Percentiles rank a stretch among this genome's conserved stretches.
Conservation (phyloP, 1,140 invertebrate species). For the Drosophila sulfurigaster region DNA sequence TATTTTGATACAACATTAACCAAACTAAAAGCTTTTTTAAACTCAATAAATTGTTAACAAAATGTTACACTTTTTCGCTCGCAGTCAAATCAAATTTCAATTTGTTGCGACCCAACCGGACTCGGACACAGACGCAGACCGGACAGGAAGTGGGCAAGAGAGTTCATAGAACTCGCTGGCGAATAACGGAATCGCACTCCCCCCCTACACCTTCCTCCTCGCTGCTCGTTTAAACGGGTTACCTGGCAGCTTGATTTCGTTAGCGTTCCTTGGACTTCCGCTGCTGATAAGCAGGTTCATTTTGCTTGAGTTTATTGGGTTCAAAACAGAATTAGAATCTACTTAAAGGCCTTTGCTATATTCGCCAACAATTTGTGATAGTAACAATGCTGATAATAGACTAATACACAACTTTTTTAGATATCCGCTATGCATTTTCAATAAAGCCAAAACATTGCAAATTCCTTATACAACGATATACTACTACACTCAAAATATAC, state of each 20-base stretch:
- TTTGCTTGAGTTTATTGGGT: constrained; percentile 27
- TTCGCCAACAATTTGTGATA: constrained; percentile 8
- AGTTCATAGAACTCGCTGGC: constrained; percentile 24
- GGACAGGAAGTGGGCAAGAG: constrained; percentile 29
- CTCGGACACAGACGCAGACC: constrained; percentile 13
- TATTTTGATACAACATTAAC: constrained; percentile 21
- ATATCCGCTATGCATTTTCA: no score
- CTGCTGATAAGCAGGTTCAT: constrained; percentile 35
- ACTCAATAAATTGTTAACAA: constrained; percentile 62
- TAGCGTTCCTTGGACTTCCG: constrained; percentile 59
- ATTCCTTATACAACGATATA: no score
- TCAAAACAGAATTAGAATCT: constrained; percentile 5
- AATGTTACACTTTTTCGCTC: constrained; percentile 20
- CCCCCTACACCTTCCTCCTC: not conserved
- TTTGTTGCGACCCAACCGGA: constrained; percentile 11
- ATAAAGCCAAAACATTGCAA: no score
- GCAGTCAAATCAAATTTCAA: constrained; percentile 26
- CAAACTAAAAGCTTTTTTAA: constrained; percentile 64
- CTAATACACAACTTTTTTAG: no score
- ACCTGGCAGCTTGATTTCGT: constrained; percentile 48
- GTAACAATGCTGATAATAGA: constrained; percentile 8
- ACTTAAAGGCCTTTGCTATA: not conserved
- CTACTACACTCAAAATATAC: no score
- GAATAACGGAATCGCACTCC: constrained; percentile 1
- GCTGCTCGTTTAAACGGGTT: not conserved